These are phyloP conservation scores for Harpegnathos saltator DNA, from an alignment of 1,140 invertebrate genomes.

Conservation along the genomic window DNA sequence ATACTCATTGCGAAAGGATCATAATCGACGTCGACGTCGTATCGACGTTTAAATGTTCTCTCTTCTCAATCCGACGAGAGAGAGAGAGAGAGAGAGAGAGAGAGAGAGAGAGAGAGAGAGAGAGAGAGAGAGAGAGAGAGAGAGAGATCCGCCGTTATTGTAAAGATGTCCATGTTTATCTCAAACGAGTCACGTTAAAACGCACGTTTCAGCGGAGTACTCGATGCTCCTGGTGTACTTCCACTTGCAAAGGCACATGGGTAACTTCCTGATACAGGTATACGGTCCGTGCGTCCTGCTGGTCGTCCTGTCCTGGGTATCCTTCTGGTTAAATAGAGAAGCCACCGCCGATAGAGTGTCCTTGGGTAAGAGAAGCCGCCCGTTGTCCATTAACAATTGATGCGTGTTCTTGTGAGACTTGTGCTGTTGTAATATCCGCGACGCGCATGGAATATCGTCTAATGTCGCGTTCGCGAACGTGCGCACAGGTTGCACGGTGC, in stretches of 20 bases:
- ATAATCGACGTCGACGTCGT: too few species aligned
- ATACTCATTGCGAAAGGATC: too few species aligned
- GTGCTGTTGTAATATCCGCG: slow-evolving; percentile 13
- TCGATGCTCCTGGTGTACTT: slow-evolving; percentile 94
- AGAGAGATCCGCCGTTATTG: too few species aligned
- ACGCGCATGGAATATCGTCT: neutral
- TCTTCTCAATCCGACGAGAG: too few species aligned
- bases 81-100: too few species aligned
- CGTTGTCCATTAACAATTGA: slow-evolving; percentile 10
- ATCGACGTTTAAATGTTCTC: too few species aligned
- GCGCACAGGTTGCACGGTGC: neutral
- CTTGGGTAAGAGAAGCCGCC: slow-evolving; percentile 87
- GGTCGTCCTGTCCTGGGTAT: slow-evolving; percentile 95
- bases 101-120: too few species aligned
- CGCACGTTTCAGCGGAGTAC: slow-evolving; percentile 88
- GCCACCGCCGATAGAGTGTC: slow-evolving; percentile 95
- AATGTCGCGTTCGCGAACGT: neutral
- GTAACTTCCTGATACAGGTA: slow-evolving; percentile 95
- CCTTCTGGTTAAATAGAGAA: slow-evolving; percentile 96
- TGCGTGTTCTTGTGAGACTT: slow-evolving; percentile 7
- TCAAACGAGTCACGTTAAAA: slow-evolving; percentile 7
- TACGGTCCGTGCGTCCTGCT: slow-evolving; percentile 95
- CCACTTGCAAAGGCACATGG: slow-evolving; percentile 93
- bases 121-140: too few species aligned
- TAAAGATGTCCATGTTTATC: too few species aligned